Evolutionary conservation across 2,113 vertebrate genomes (phyloP).

Genomic region (Hymenochirus boettgeri): DNA sequence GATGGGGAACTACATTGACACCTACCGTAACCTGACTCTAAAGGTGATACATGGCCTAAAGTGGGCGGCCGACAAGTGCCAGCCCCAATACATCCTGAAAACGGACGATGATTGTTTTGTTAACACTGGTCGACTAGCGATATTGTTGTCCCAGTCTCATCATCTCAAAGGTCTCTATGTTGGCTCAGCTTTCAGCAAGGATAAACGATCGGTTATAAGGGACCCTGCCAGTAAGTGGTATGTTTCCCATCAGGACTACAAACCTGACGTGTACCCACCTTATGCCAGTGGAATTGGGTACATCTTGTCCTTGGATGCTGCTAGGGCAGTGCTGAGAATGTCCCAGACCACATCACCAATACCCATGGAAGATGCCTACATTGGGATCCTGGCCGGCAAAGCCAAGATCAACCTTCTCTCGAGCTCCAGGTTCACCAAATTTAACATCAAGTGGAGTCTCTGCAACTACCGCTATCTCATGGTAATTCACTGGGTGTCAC

Average conservation of each 20-base stretch:
- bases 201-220: slow-evolving; percentile 24
- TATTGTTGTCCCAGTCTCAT: slow-evolving; percentile 13
- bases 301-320: slow-evolving; percentile 16
- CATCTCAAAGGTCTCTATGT: fast-evolving
- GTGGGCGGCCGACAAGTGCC: slow-evolving; percentile 22
- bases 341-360: fast-evolving
- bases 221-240: slow-evolving; percentile 38
- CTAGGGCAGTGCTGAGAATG: slow-evolving; percentile 3
- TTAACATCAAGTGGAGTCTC: not conserved
- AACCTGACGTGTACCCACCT: fast-evolving
- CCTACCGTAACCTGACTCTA: slow-evolving; percentile 40
- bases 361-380: slow-evolving; percentile 24
- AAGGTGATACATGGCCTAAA: slow-evolving; percentile 25
- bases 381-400: slow-evolving; percentile 9
- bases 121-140: not conserved
- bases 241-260: slow-evolving; percentile 2
- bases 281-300: not conserved
- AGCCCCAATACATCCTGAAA: not conserved
- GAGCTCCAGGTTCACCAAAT: slow-evolving; percentile 24
- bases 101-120: slow-evolving; percentile 45
- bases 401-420: not conserved
- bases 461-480: slow-evolving; percentile 40
- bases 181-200: slow-evolving; percentile 14
- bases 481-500: slow-evolving; percentile 20
- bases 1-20: slow-evolving; percentile 28